phyloP scores from a whole-genome alignment of 2,888 invertebrate genomes.

The Aspidiotus rigidus region DNA sequence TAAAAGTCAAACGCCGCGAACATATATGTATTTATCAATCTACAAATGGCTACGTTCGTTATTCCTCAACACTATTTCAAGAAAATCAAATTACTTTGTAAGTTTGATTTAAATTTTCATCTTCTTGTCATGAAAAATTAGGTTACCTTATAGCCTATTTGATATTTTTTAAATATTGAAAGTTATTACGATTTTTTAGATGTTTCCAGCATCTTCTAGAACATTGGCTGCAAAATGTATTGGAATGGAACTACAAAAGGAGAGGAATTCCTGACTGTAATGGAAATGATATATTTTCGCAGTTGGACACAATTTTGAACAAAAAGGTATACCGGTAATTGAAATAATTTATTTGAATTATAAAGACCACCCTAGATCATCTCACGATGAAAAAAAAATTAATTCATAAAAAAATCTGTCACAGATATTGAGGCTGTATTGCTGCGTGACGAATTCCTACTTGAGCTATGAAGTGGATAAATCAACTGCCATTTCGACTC shows the following conservation, averaged over 20 bases:
- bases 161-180: neutral
- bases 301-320: conserved; percentile 1
- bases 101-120: neutral
- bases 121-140: neutral
- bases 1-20: conserved; percentile 19
- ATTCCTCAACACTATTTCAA: conserved; percentile 12
- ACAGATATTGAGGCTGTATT: conserved; percentile 17
- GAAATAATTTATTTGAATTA: no score
- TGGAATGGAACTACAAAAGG: conserved; percentile 17
- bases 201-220: conserved; percentile 18
- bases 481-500: conserved; percentile 14
- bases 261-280: neutral
- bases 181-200: conserved; percentile 7
- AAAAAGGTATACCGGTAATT: conserved; percentile 13
- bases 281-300: neutral
- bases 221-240: conserved; percentile 14
- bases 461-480: conserved; percentile 25
- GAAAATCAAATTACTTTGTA: conserved; percentile 17
- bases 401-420: neutral
- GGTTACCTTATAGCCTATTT: no score
- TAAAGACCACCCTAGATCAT: no score
- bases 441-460: neutral
- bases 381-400: neutral
- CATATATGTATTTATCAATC: conserved; percentile 26
- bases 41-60: conserved; percentile 11